phyloP scores from a whole-genome alignment of 2,113 vertebrate species.

The Rhynchopsitta pachyrhyncha region DNA sequence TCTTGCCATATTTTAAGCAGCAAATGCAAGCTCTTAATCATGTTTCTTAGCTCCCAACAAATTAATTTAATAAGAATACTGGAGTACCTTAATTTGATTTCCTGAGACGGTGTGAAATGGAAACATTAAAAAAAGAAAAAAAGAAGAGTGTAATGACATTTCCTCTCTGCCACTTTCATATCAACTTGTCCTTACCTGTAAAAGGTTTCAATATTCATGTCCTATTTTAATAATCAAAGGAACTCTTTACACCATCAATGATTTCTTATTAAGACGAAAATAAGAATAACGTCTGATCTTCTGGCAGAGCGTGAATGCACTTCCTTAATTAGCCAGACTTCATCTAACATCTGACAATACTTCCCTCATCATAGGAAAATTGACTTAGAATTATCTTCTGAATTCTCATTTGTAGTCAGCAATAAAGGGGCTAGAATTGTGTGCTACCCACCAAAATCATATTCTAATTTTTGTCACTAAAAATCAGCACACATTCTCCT shows the following conservation, averaged over 20 bases:
- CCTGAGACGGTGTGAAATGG: not conserved
- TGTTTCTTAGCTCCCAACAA: not conserved
- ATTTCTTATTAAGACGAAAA: constrained; percentile 41
- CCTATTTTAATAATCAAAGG: constrained; percentile 3
- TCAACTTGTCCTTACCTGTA: not conserved
- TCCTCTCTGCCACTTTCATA: not conserved
- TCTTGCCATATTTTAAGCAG: not conserved
- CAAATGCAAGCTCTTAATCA: not conserved
- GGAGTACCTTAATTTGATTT: not conserved
- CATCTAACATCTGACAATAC: not conserved
- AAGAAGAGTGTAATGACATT: not conserved
- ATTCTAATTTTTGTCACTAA: not conserved
- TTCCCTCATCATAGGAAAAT: not conserved
- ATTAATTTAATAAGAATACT: not conserved
- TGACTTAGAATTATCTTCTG: not conserved
- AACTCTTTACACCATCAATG: not conserved
- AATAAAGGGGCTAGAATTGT: not conserved
- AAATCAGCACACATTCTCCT: not conserved
- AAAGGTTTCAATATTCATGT: not conserved
- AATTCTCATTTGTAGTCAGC: not conserved
- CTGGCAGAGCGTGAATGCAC: not conserved
- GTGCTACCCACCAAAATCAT: not conserved
- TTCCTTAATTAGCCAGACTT: constrained; percentile 24
- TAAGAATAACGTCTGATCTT: constrained; percentile 6
- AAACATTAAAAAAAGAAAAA: not conserved